A percentile compares a stretch with the other conserved stretches of the same genome.
phyloP scores from a whole-genome alignment of 2,113 vertebrate species.

The Calonectris borealis region DNA sequence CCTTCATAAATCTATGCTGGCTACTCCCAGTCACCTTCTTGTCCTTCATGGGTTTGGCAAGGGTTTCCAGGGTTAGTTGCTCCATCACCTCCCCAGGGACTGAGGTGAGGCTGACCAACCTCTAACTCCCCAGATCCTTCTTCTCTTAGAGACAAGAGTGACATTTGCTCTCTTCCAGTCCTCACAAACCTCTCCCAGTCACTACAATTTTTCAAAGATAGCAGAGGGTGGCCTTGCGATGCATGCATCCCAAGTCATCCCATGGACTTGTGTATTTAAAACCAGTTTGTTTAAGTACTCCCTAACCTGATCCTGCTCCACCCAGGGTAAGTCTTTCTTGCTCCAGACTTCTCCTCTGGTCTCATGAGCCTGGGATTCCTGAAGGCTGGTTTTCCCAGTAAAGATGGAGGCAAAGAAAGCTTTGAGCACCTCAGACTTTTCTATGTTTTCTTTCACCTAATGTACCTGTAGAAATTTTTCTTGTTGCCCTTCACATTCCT shows the following conservation, averaged over 20 bases:
- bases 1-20: not conserved
- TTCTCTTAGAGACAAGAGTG: not conserved
- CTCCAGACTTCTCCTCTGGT: not conserved
- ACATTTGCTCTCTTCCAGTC: not conserved
- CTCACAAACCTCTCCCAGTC: not conserved
- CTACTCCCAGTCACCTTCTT: not conserved
- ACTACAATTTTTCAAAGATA: not conserved
- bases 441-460: not conserved
- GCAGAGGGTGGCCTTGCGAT: not conserved
- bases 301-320: not conserved
- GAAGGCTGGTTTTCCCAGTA: not conserved
- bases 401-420: not conserved
- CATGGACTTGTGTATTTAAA: not conserved
- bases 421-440: not conserved
- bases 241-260: not conserved
- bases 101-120: not conserved
- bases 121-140: not conserved
- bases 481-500: not conserved
- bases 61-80: not conserved
- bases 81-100: not conserved
- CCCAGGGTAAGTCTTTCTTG: not conserved
- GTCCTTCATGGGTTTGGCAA: not conserved
- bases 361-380: accelerated
- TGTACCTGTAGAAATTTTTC: not conserved
- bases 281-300: not conserved